These are phyloP conservation scores for Epinotia demarniana DNA, from an alignment of 2,888 invertebrate genomes.

Conservation along the genomic window DNA sequence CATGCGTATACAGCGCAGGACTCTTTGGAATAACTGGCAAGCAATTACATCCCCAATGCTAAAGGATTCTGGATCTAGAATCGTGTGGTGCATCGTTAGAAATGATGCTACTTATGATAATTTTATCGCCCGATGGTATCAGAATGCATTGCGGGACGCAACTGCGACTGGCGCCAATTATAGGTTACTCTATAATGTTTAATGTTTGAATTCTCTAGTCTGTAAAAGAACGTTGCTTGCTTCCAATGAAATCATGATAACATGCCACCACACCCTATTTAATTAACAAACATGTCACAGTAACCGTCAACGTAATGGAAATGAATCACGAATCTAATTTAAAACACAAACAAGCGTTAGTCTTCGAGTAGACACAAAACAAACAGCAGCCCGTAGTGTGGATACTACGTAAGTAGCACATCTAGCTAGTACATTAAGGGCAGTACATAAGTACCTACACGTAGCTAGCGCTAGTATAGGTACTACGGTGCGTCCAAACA, in stretches of 20 bases:
- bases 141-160: slow-evolving; percentile 40
- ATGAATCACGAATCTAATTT: slow-evolving; percentile 28
- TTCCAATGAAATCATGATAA: neutral
- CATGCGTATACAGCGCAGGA: slow-evolving; percentile 14
- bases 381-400: slow-evolving; percentile 19
- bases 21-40: slow-evolving; percentile 1
- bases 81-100: slow-evolving; percentile 8
- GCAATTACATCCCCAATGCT: slow-evolving; percentile 30
- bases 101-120: slow-evolving; percentile 39
- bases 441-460: neutral
- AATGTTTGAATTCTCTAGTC: slow-evolving; percentile 19
- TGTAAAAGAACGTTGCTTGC: neutral
- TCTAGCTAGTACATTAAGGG: slow-evolving; percentile 6
- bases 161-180: slow-evolving; percentile 40
- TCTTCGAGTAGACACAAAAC: slow-evolving; percentile 24
- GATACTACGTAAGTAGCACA: slow-evolving; percentile 2
- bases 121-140: slow-evolving; percentile 40
- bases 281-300: slow-evolving; percentile 21
- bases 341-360: slow-evolving; percentile 26
- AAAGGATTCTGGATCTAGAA: slow-evolving; percentile 9
- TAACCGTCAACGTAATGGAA: slow-evolving; percentile 25
- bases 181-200: slow-evolving; percentile 25
- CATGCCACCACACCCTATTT: slow-evolving; percentile 10
- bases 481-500: slow-evolving; percentile 54
- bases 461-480: slow-evolving; percentile 28